phyloP scores from a whole-genome alignment of 2,113 vertebrate species.

The Butastur rufipennis region DNA sequence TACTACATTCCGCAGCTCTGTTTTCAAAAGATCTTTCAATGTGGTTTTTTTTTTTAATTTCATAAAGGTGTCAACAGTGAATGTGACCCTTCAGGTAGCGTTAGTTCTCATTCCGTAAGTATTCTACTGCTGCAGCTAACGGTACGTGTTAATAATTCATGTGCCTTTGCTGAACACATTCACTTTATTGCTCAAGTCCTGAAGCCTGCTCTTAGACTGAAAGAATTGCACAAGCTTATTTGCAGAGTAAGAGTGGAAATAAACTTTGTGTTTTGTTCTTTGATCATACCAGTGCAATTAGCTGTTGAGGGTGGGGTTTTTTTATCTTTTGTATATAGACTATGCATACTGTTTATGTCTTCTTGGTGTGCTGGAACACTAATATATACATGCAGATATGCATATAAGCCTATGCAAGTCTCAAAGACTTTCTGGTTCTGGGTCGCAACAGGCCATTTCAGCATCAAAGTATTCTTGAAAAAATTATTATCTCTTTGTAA shows the following conservation, averaged over 20 bases:
- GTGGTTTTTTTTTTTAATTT: slow-evolving; percentile 33
- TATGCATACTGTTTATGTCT: neutral
- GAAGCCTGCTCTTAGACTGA: neutral
- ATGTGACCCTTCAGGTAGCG: slow-evolving; percentile 81
- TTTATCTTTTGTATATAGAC: neutral
- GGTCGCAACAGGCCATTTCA: neutral
- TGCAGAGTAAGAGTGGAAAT: neutral
- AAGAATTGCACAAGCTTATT: neutral
- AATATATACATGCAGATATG: too few species aligned
- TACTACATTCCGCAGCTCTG: neutral
- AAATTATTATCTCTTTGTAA: neutral
- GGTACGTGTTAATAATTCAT: neutral
- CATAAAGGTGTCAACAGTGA: slow-evolving; percentile 45
- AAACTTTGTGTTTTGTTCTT: neutral
- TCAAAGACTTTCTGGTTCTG: neutral
- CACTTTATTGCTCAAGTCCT: neutral
- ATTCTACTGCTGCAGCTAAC: neutral
- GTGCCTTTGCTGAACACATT: neutral
- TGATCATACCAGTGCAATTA: neutral
- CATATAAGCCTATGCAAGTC: neutral
- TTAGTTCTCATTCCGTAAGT: slow-evolving; percentile 77
- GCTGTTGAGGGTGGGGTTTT: fast-evolving
- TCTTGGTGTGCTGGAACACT: neutral
- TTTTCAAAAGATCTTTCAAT: neutral
- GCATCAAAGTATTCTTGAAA: neutral